Evolutionary conservation across 2,888 invertebrate genomes (phyloP), one percentile per base, ranked within the genome.

Genomic region (Papilio protenor): DNA sequence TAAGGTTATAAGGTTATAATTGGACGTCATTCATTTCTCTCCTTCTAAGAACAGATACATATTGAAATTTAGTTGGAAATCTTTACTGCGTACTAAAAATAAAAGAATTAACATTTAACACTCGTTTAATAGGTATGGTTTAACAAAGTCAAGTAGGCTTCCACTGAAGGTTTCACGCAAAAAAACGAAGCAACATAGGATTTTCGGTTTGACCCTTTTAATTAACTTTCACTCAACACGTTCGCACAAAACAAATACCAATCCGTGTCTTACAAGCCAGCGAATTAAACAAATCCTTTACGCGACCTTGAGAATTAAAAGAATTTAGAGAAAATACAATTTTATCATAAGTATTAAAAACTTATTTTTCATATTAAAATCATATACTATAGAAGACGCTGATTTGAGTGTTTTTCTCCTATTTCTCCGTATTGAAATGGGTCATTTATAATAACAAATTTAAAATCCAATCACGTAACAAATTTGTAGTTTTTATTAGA

Each of bases 251-350:
- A 18, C 64, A 64, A 64, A 64, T 40, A 66, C 40, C 40, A 69
- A n/a, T 69, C 12, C 45, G 45, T 69, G 66, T 69, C 66, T 69
- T 45, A 69, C 66, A 69, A 69, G 40, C n/a, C 40, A 45, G n/a
- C 21, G 40, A 69, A 45, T 69, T 45, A 69, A 69, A 21, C n/a
- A 4, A 12, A 69, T 45, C 45, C 18, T 33, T n/a, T 10, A n/a
- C n/a, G 40, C 1, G 12, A 40, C 18, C 40, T 66, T 16, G 40
- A 33, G 61, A 33, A 61, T 1, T 27, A 27, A 2, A 12, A 1
- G 61, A 1, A 59, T 61, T 61, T 59, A 59, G 2, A n/a, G n/a
- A 55, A n/a, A 55, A 55, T n/a, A 55, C 55, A 8, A 2, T 55
- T 49, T 52, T 2, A 18, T 16, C 18, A 52, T 52, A 52, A 52